Evolutionary conservation across 2,113 vertebrate genomes (phyloP).

Genomic region (Odontesthes bonariensis): DNA sequence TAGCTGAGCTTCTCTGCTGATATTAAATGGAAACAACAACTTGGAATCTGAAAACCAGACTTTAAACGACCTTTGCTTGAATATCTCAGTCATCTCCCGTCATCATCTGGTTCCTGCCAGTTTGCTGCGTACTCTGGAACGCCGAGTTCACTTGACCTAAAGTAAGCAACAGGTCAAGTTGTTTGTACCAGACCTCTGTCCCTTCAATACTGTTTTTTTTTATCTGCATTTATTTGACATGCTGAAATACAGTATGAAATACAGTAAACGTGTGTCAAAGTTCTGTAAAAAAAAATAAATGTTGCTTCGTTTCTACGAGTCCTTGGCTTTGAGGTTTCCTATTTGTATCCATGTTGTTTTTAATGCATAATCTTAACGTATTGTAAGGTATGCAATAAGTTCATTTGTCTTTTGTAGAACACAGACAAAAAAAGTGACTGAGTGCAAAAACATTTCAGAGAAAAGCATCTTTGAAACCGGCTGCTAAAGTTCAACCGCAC

Average conservation of each 20-base stretch:
- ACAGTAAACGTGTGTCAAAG: no score
- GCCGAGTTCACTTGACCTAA: conserved; percentile 58
- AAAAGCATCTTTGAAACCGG: conserved; percentile 95
- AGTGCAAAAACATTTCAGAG: no score
- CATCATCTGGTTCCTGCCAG: conserved; percentile 44
- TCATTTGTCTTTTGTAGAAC: no score
- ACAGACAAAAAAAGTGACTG: no score
- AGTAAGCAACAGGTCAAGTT: conserved; percentile 53
- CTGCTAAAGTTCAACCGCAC: conserved; percentile 86
- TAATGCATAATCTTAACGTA: no score
- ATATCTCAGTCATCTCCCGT: conserved; percentile 22
- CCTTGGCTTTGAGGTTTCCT: not conserved
- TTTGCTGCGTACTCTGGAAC: conserved; percentile 25
- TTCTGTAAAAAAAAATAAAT: no score
- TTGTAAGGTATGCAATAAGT: no score
- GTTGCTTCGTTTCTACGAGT: not conserved
- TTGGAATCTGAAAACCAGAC: conserved; percentile 15
- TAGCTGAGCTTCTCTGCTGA: not conserved
- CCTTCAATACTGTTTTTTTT: not conserved
- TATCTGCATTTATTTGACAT: not conserved
- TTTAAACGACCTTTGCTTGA: conserved; percentile 8
- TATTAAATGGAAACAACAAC: conserved; percentile 15
- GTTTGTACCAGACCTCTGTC: conserved; percentile 25
- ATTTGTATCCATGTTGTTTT: no score
- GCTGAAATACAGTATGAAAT: no score